Conservation (phyloP, 2,888 invertebrate genomes). For the Pristionchus japonicus region DNA sequence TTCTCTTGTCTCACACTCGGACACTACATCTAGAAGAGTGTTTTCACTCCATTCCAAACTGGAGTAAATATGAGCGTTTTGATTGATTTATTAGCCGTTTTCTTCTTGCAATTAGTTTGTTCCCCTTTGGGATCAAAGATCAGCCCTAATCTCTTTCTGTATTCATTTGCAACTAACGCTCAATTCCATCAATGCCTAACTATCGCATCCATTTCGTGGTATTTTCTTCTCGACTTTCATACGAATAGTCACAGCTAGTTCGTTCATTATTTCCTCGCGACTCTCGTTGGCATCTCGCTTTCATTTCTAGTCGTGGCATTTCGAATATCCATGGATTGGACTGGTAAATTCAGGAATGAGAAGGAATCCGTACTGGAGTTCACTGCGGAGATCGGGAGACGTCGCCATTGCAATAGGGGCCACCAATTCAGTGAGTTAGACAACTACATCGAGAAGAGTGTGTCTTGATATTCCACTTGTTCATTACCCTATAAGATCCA, state of each 20-base stretch:
- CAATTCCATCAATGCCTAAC: neutral
- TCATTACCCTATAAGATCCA: too few relatives aligned
- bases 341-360: neutral
- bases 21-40: conserved; percentile 41
- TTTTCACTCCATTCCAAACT: conserved; percentile 24
- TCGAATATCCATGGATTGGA: neutral
- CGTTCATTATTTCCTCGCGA: neutral
- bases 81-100: neutral
- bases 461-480: too few relatives aligned
- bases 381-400: conserved; percentile 31
- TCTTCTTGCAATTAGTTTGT: neutral
- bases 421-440: neutral
- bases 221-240: neutral
- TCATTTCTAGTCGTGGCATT: neutral
- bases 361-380: conserved; percentile 9
- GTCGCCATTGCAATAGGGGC: conserved; percentile 46
- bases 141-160: neutral
- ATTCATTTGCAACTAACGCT: neutral
- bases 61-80: neutral
- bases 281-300: neutral
- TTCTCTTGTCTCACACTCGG: conserved; percentile 32
- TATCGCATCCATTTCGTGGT: neutral
- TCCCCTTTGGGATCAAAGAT: neutral
- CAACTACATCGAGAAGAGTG: too few relatives aligned
- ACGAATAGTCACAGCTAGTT: too few relatives aligned